Conservation (phyloP, 1,140 invertebrate genomes). For the Drosophila busckii region DNA sequence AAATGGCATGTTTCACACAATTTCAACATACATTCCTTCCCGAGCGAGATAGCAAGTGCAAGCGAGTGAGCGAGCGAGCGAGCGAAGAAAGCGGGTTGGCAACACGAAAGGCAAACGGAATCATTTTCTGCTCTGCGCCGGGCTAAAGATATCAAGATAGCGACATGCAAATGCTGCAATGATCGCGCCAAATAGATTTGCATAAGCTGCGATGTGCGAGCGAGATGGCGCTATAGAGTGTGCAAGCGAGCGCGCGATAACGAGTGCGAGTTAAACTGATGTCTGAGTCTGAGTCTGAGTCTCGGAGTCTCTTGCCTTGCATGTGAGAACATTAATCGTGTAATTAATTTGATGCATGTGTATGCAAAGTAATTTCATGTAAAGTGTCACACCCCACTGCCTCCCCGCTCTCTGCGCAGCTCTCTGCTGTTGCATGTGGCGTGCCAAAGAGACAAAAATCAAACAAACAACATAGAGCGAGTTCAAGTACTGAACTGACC, state of each 20-base stretch:
- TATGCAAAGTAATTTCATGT: slow-evolving; percentile 79
- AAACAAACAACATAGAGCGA: slow-evolving; percentile 12
- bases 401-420: no score
- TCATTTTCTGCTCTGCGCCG: slow-evolving; percentile 70
- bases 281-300: no score
- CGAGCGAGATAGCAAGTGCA: slow-evolving; percentile 26
- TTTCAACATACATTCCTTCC: slow-evolving; percentile 68
- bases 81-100: slow-evolving; percentile 19
- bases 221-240: not conserved
- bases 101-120: slow-evolving; percentile 74
- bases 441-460: slow-evolving; percentile 37
- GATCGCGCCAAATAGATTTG: slow-evolving; percentile 75
- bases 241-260: not conserved
- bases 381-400: slow-evolving; percentile 65
- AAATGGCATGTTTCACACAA: slow-evolving; percentile 79
- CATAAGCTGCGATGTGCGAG: slow-evolving; percentile 44
- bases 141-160: slow-evolving; percentile 72
- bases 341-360: slow-evolving; percentile 79
- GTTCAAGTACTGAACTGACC: slow-evolving; percentile 7
- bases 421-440: slow-evolving; percentile 23
- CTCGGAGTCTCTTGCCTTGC: slow-evolving; percentile 34
- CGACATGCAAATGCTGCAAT: slow-evolving; percentile 71
- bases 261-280: not conserved
- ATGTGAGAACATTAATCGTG: slow-evolving; percentile 79
- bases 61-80: slow-evolving; percentile 1